Evolutionary conservation across 2,888 invertebrate genomes (phyloP).

Genomic region (Rhagonycha fulva): DNA sequence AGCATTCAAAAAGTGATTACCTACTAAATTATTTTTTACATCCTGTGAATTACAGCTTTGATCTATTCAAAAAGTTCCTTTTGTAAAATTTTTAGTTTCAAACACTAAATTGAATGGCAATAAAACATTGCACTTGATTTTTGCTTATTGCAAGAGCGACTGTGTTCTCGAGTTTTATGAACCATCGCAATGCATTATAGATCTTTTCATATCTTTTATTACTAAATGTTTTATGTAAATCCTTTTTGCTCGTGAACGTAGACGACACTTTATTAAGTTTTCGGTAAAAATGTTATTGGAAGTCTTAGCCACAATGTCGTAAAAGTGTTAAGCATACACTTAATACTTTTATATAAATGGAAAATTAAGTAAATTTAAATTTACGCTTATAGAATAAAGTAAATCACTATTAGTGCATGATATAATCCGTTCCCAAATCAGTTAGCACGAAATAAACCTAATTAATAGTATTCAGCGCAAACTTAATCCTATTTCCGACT

Average conservation of each 20-base stretch:
- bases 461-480: constrained; percentile 22
- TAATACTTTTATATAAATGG: neutral
- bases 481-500: constrained; percentile 21
- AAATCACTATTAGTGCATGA: constrained; percentile 20
- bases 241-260: constrained; percentile 5
- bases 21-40: constrained; percentile 12
- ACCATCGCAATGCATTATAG: constrained; percentile 29
- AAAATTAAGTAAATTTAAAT: constrained; percentile 14
- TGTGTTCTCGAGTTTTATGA: constrained; percentile 29
- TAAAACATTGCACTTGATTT: constrained; percentile 26
- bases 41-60: constrained; percentile 19
- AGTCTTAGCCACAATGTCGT: neutral
- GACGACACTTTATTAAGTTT: neutral
- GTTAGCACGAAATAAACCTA: constrained; percentile 20
- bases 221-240: constrained; percentile 26
- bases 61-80: constrained; percentile 20
- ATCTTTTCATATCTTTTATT: constrained; percentile 27
- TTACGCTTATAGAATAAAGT: constrained; percentile 17
- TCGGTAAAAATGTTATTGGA: neutral
- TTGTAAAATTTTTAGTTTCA: constrained; percentile 17
- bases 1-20: constrained; percentile 17
- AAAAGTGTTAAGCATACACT: neutral
- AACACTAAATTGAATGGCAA: constrained; percentile 22
- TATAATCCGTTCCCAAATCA: constrained; percentile 22
- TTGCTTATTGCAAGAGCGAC: constrained; percentile 20